These are phyloP conservation scores for Dicranocentrus wangi DNA, from an alignment of 2,888 invertebrate genomes.

Conservation along the genomic window DNA sequence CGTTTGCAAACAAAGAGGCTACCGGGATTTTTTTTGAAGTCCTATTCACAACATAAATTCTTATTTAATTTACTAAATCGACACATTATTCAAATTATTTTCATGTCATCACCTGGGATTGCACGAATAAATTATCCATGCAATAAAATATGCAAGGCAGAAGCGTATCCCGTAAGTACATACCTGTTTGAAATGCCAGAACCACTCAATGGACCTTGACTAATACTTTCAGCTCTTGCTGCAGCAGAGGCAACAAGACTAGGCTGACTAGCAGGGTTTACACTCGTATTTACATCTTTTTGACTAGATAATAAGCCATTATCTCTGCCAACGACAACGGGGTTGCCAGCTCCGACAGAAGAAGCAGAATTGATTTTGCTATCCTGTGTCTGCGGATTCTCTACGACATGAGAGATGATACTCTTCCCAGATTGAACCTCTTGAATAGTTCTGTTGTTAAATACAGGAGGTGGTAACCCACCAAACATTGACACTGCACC, in stretches of 20 bases:
- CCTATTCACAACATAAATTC: too few species aligned
- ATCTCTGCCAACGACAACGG: not conserved
- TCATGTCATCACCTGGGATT: too few species aligned
- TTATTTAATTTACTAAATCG: too few species aligned
- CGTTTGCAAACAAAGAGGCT: too few species aligned
- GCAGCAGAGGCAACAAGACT: constrained; percentile 35
- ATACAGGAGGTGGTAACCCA: constrained; percentile 53
- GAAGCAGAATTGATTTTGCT: constrained; percentile 16
- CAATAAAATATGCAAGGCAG: too few species aligned
- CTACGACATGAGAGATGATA: not conserved
- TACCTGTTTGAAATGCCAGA: constrained; percentile 40
- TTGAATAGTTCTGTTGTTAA: constrained; percentile 26
- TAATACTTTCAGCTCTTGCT: constrained; percentile 35
- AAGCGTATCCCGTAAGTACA: too few species aligned
- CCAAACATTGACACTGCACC: constrained; percentile 80
- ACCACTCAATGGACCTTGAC: constrained; percentile 51
- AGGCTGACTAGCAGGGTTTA: constrained; percentile 57
- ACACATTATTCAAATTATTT: too few species aligned
- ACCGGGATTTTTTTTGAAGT: too few species aligned
- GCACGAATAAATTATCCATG: too few species aligned
- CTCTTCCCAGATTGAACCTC: constrained; percentile 16
- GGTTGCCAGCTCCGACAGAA: constrained; percentile 18
- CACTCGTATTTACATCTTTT: constrained; percentile 16
- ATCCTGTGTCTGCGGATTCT: constrained; percentile 39
- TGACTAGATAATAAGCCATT: constrained; percentile 25